Evolutionary conservation across 2,113 vertebrate genomes (phyloP).

Genomic region (Eudyptes chrysolophus): DNA sequence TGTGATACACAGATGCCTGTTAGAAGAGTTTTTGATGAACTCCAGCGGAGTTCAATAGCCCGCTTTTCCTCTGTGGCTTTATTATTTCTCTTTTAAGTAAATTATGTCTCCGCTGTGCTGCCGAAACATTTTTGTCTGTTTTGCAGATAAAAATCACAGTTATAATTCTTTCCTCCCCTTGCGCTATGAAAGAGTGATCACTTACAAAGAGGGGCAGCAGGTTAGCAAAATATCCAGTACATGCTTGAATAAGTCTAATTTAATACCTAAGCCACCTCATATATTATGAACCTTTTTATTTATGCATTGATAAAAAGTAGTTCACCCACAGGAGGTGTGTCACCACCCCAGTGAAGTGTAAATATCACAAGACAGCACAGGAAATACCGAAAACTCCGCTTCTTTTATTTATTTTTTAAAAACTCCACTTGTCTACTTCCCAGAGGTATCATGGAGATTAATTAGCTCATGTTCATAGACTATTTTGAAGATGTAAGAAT

Average conservation of each 20-base stretch:
- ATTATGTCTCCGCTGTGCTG: not conserved
- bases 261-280: not conserved
- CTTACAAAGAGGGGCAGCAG: not conserved
- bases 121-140: not conserved
- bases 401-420: not conserved
- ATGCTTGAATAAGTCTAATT: not conserved
- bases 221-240: not conserved
- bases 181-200: not conserved
- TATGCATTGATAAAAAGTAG: not conserved
- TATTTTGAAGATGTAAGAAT: not conserved
- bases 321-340: not conserved
- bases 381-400: not conserved
- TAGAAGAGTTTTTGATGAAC: not conserved
- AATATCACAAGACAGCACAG: not conserved
- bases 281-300: not conserved
- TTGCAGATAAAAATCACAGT: slow-evolving; percentile 1
- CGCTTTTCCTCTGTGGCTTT: slow-evolving; percentile 18
- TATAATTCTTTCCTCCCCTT: not conserved
- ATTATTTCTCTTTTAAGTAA: slow-evolving; percentile 28
- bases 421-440: not conserved
- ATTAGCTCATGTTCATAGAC: not conserved
- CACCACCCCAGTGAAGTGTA: not conserved
- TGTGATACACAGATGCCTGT: not conserved
- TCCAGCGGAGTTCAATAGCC: not conserved
- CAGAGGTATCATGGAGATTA: not conserved